Base-by-base conservation (phyloP, 2,888 invertebrate genomes). In the Schizotus pectinicornis region DNA sequence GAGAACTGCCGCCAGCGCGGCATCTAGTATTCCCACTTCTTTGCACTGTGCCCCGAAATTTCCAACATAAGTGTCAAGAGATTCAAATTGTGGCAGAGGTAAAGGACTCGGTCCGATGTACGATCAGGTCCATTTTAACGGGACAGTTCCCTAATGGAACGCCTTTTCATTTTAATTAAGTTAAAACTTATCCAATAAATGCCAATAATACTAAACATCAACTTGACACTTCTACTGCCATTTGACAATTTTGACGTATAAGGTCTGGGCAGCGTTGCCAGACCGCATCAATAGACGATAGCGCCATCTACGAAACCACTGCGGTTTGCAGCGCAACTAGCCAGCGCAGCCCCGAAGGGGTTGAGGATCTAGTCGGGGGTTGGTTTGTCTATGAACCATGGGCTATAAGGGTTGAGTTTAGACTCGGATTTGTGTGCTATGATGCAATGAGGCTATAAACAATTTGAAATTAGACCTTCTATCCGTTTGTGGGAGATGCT, bases 1-100 rank as follows among this genome's bases (percentile, higher is more conserved):
- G 68, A 66, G 67, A 65, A 67, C 67, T 74, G 76, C 78, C 76
- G 77, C 78, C 73, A 65, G 68, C 75, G 76, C 76, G 77, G 79
- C 79, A 79, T 79, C 75, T 78, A 79, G 76, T 72, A 69, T 62
- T 67, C 51, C 64, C 67, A 70, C 69, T 73, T 59, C 67, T 75
- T 73, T 71, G 70, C 74, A 76, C 74, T 65, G 72, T 75, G 75
- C 71, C 68, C 65, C 65, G 65, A 69, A 69, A 68, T 62, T 60
- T 36, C 49, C 42, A 51, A 43, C 42, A 37, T 38, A 50, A 30
- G 31, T 13, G 35, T 3, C 35, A n/a, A n/a, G 35, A 9, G n/a
- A 35, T 35, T 35, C 35, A 11, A 35, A 9, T 35, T 35, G 6
- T 9, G 2, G 11, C 6, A 35, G 11, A 6, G 3, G 11, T 12